Conservation (phyloP, 1,140 invertebrate species). For the Elymnias hypermnestra region DNA sequence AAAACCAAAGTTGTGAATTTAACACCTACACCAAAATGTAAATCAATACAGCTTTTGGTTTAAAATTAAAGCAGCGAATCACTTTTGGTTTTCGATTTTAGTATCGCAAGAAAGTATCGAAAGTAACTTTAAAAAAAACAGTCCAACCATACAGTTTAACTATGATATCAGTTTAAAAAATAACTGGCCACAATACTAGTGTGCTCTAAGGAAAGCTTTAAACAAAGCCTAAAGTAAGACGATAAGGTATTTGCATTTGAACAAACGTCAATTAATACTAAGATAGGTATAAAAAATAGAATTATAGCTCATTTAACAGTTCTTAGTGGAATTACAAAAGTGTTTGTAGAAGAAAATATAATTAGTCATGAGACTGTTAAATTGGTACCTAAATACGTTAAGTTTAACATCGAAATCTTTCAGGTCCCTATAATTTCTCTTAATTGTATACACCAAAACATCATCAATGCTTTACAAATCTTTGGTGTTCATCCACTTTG, state of each 20-base stretch:
- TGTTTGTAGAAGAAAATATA: conserved; percentile 35
- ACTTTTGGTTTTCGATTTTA: conserved; percentile 29
- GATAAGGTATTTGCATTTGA: conserved; percentile 34
- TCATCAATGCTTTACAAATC: conserved; percentile 69
- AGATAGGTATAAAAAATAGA: conserved; percentile 54
- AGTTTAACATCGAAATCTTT: conserved; percentile 67
- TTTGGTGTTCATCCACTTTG: conserved; percentile 72
- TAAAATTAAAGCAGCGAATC: conserved; percentile 30
- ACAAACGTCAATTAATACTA: conserved; percentile 48
- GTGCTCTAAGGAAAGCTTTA: conserved; percentile 57
- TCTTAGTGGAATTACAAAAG: conserved; percentile 54
- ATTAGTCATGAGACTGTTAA: conserved; percentile 56
- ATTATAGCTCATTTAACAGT: conserved; percentile 40
- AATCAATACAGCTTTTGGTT: conserved; percentile 18
- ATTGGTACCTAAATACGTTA: conserved; percentile 67
- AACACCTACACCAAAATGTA: conserved; percentile 1
- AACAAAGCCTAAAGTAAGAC: conserved; percentile 35
- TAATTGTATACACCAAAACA: conserved; percentile 71
- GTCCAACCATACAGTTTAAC: conserved; percentile 47
- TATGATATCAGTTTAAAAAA: conserved; percentile 60
- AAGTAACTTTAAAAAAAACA: conserved; percentile 23
- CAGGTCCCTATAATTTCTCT: conserved; percentile 72
- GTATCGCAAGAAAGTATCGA: conserved; percentile 24
- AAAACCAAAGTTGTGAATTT: conserved; percentile 7
- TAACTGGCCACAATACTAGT: conserved; percentile 67